A percentile compares a stretch with the other conserved stretches of the same genome.
Conservation (phyloP, 2,797 vertebrate species). For the Gymnoscopelus braueri region DNA sequence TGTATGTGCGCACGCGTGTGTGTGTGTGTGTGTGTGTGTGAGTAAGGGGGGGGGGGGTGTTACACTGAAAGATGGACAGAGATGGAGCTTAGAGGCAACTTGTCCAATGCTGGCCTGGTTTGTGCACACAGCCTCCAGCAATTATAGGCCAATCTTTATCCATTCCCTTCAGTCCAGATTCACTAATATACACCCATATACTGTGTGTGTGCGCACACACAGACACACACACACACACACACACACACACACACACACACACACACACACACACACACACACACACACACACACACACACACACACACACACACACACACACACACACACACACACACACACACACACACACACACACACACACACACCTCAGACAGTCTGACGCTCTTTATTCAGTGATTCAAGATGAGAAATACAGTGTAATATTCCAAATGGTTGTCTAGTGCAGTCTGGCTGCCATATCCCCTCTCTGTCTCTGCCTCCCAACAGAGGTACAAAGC, state of each 20-base stretch:
- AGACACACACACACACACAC: background rate
- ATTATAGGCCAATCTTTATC: constrained; percentile 32
- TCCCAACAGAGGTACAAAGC: constrained; percentile 3
- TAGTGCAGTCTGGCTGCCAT: constrained; percentile 43
- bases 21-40: constrained; percentile 17
- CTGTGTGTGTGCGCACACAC: constrained; percentile 14
- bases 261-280: constrained; percentile 7
- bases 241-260: too few relatives aligned
- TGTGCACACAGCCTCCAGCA: constrained; percentile 58
- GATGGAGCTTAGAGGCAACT: constrained; percentile 52
- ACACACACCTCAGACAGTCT: constrained; percentile 15
- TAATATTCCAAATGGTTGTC: constrained; percentile 27
- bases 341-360: constrained; percentile 9
- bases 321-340: constrained; percentile 18
- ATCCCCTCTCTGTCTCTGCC: constrained; percentile 29
- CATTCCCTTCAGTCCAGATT: constrained; percentile 47
- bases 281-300: constrained; percentile 26
- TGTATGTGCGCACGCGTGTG: background rate
- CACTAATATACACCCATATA: constrained; percentile 25
- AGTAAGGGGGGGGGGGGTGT: constrained; percentile 18
- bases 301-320: constrained; percentile 4
- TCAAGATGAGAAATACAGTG: constrained; percentile 43
- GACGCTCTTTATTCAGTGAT: constrained; percentile 45
- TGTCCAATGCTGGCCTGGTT: constrained; percentile 70
- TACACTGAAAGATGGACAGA: constrained; percentile 31